Percentiles rank a stretch among this genome's conserved stretches.
Conservation (phyloP, 2,888 invertebrate species). For the Hoplodrina ambigua region DNA sequence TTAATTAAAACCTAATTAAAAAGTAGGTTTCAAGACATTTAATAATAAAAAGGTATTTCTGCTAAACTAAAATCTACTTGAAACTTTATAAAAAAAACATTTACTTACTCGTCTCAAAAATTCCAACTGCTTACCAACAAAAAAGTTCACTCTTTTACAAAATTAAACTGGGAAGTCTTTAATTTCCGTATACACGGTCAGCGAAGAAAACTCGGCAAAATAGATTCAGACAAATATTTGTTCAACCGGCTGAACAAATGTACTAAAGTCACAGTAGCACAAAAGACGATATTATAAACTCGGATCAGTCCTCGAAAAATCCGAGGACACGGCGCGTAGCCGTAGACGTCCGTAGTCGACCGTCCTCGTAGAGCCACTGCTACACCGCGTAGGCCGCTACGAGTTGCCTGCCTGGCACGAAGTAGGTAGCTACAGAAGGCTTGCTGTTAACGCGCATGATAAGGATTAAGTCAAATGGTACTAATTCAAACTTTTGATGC, state of each 20-base stretch:
- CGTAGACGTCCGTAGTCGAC: conserved; percentile 76
- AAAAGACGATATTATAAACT: conserved; percentile 51
- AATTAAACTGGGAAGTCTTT: conserved; percentile 52
- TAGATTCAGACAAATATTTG: conserved; percentile 45
- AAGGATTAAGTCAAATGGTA: conserved; percentile 6
- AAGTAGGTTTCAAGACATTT: background rate
- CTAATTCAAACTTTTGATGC: background rate
- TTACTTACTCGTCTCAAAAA: conserved; percentile 51
- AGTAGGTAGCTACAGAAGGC: conserved; percentile 32
- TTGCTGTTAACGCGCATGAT: conserved; percentile 22
- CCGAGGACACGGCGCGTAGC: conserved; percentile 51
- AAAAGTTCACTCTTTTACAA: conserved; percentile 66
- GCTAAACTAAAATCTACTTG: background rate
- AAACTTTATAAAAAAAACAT: background rate
- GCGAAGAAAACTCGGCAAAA: conserved; percentile 31
- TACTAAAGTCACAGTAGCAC: conserved; percentile 49
- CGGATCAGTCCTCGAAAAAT: conserved; percentile 47
- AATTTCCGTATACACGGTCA: conserved; percentile 33
- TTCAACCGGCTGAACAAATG: conserved; percentile 33
- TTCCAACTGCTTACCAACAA: conserved; percentile 53
- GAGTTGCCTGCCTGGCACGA: conserved; percentile 21
- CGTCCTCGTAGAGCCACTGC: conserved; percentile 74
- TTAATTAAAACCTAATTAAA: background rate
- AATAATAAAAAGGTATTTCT: background rate
- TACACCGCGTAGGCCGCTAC: conserved; percentile 66